These are phyloP conservation scores for Holothuria scabra DNA, from an alignment of 53 echinoderm and acorn worm species.

Conservation along the genomic window DNA sequence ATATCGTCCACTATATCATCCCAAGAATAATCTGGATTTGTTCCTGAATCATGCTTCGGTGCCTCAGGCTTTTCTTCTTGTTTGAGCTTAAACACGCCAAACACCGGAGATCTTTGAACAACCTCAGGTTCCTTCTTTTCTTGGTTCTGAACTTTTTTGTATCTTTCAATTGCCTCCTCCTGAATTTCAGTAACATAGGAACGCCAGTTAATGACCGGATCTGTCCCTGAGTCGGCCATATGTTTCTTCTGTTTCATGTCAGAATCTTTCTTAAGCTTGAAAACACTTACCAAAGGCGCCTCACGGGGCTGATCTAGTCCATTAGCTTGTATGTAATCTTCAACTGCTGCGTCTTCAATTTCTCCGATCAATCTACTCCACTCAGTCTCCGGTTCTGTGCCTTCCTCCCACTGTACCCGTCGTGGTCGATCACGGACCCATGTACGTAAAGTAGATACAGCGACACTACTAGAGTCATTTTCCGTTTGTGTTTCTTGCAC, in stretches of 20 bases:
- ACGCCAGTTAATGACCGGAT: conserved; percentile 17
- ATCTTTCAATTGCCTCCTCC: conserved; percentile 31
- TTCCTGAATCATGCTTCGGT: conserved; percentile 42
- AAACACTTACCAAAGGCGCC: conserved; percentile 53
- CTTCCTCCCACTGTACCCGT: conserved; percentile 49
- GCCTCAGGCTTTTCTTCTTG: conserved; percentile 33
- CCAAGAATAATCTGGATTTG: conserved; percentile 57
- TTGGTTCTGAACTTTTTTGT: not conserved
- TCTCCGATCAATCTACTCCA: conserved; percentile 50
- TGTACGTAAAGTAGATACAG: conserved; percentile 41
- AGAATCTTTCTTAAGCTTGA: conserved; percentile 57
- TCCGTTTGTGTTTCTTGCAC: conserved; percentile 53
- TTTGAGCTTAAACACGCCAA: conserved; percentile 58
- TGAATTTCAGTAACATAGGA: conserved; percentile 14
- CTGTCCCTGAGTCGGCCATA: not conserved
- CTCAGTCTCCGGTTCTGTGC: conserved; percentile 51
- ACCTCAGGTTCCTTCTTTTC: conserved; percentile 10
- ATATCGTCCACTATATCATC: conserved; percentile 49
- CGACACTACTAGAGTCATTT: conserved; percentile 34
- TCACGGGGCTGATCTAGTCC: conserved; percentile 45
- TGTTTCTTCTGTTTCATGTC: conserved; percentile 2
- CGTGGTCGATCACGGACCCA: conserved; percentile 43
- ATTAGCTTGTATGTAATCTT: conserved; percentile 37
- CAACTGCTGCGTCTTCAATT: conserved; percentile 55
- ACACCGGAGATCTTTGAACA: conserved; percentile 36